Percentiles rank a stretch among this genome's conserved stretches.
These are phyloP conservation scores for Barbus barbus DNA, from an alignment of 2,113 vertebrate genomes.

Conservation along the genomic window DNA sequence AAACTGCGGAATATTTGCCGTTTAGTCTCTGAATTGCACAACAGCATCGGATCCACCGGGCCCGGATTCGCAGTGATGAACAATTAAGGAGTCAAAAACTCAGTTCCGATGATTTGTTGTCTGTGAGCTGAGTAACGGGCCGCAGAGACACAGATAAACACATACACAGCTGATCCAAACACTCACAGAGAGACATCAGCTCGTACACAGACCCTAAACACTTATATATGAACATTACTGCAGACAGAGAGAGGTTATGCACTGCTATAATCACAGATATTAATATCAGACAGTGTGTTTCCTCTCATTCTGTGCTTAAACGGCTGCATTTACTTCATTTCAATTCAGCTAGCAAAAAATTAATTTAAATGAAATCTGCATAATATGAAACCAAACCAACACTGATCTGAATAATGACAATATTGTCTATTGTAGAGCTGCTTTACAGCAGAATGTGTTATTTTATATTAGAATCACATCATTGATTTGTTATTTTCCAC, in stretches of 20 bases:
- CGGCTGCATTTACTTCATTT: neutral
- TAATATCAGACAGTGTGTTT: neutral
- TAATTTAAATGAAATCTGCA: too few relatives aligned
- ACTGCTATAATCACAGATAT: too few relatives aligned
- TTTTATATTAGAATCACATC: too few relatives aligned
- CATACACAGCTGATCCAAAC: too few relatives aligned
- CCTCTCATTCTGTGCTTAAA: neutral
- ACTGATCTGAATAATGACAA: too few relatives aligned
- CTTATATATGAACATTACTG: neutral
- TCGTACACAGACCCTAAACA: too few relatives aligned
- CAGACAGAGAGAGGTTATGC: neutral
- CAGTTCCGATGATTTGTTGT: neutral
- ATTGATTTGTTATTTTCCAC: too few relatives aligned
- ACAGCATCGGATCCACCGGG: neutral
- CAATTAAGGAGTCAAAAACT: neutral
- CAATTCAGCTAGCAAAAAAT: too few relatives aligned
- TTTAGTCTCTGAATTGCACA: neutral
- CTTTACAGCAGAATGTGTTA: too few relatives aligned
- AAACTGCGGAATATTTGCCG: neutral
- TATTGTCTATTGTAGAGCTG: too few relatives aligned
- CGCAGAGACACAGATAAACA: slow-evolving; percentile 10
- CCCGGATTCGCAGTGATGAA: too few relatives aligned
- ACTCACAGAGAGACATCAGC: too few relatives aligned
- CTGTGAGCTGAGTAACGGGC: slow-evolving; percentile 34
- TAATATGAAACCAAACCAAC: neutral